Evolutionary conservation across 2,113 vertebrate species (phyloP), one percentile per base, ranked within the genome.

Genomic region (Mola mola): DNA sequence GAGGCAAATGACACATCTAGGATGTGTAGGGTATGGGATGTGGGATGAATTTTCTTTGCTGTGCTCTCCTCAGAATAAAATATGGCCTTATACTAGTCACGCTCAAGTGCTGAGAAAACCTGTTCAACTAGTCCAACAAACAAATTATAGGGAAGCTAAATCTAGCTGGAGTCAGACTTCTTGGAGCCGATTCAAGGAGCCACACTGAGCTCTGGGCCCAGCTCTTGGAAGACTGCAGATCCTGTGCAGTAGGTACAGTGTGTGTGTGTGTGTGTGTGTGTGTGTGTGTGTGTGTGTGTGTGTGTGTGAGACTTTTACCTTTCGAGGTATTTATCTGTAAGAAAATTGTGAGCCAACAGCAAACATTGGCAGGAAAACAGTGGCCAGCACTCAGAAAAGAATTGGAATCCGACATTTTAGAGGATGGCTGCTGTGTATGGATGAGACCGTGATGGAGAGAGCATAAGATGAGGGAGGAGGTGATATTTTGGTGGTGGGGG

Each of bases 351-450:
- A 34, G 20, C 28, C 20, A 13, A 38, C 51, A 44, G 56, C 29
- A 24, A 47, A 67, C 57, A 48, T 31, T 46, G 44, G 34, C 20
- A 66, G 11, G 55, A 67, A 66, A 60, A 53, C 59, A 31, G 31
- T 9, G 0, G 15, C 4, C 20, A 10, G 72, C 67, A 67, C 78
- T 84, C 69, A 51, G 65, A 52, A 42, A 34, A 51, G 57, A n/a
- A 81, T 72, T 59, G 47, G 65, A 50, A 64, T 78, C 52, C 12
- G 28, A 66, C 61, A 51, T 59, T 57, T 69, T 64, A 76, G 72
- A 67, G 80, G 59, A 65, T 47, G 63, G 66, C 47, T 78, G 78
- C 73, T 84, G 82, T 81, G 83, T 83, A 87, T 81, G 83, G 70
- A 77, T 83, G 66, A 85, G 74, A 75, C 72, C 63, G 44, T 76